Evolutionary conservation across 2,797 vertebrate species (phyloP).

Genomic region (Carcharodon carcharias): DNA sequence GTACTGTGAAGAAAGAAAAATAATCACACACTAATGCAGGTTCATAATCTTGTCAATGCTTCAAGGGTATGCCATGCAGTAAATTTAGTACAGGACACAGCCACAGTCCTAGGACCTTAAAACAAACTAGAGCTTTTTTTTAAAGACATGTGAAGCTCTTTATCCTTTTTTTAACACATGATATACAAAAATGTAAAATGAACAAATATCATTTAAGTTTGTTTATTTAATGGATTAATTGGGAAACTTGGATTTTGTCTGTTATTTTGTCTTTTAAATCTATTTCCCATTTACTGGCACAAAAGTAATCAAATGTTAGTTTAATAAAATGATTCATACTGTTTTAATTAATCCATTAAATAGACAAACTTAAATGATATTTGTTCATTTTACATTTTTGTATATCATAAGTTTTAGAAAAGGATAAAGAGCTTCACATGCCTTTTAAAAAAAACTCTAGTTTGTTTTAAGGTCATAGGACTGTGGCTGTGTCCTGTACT

Average conservation of each 20-base stretch:
- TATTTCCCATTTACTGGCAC: background rate
- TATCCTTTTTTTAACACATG: background rate
- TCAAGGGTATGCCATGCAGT: background rate
- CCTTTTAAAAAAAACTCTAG: background rate
- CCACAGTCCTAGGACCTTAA: background rate
- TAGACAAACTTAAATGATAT: background rate
- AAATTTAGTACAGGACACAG: background rate
- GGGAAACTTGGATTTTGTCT: background rate
- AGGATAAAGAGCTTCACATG: background rate
- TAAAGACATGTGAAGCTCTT: background rate
- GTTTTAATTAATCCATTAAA: background rate
- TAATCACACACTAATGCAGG: background rate
- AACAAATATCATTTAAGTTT: background rate
- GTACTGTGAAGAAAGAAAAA: constrained; percentile 43
- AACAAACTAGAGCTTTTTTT: background rate
- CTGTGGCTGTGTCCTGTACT: too few relatives aligned
- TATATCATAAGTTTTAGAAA: background rate
- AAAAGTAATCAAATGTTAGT: background rate
- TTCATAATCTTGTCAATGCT: background rate
- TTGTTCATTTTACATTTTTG: background rate
- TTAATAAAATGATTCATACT: too few relatives aligned
- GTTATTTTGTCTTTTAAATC: background rate
- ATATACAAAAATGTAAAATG: background rate
- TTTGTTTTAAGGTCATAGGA: too few relatives aligned
- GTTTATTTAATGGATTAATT: background rate